Conservation (phyloP, 2,888 invertebrate genomes). For the Amblyjoppa proteus region DNA sequence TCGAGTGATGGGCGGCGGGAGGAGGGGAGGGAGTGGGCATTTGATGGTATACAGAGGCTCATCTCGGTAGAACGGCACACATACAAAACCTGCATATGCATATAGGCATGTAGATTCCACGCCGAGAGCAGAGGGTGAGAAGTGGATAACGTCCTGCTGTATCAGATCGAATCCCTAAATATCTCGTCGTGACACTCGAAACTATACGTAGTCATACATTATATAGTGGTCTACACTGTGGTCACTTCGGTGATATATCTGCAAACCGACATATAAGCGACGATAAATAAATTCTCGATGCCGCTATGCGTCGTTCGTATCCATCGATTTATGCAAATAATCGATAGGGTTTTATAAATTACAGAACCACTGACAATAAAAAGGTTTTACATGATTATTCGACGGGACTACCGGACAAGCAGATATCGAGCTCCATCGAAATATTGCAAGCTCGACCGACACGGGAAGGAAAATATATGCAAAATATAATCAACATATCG, state of each 20-base stretch:
- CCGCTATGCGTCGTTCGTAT: neutral
- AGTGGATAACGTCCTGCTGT: conserved; percentile 41
- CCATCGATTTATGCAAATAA: conserved; percentile 4
- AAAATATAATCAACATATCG: too few species aligned
- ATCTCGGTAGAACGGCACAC: neutral
- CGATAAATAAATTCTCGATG: neutral
- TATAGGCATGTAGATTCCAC: neutral
- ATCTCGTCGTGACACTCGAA: conserved; percentile 22
- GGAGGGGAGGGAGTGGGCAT: neutral
- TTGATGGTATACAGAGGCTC: conserved; percentile 11
- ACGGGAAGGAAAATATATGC: too few species aligned
- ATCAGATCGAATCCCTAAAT: conserved; percentile 42
- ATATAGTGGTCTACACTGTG: conserved; percentile 2
- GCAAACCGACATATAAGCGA: neutral
- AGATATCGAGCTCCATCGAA: too few species aligned
- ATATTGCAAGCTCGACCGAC: too few species aligned
- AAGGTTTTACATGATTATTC: too few species aligned
- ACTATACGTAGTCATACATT: neutral
- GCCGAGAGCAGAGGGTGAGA: conserved; percentile 30
- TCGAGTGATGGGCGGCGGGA: neutral
- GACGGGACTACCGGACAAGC: too few species aligned
- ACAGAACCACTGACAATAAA: too few species aligned
- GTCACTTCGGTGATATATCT: neutral
- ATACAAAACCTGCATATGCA: neutral
- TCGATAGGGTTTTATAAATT: neutral